Conservation (phyloP, 2,888 invertebrate genomes). For the Campopleginae sp. region DNA sequence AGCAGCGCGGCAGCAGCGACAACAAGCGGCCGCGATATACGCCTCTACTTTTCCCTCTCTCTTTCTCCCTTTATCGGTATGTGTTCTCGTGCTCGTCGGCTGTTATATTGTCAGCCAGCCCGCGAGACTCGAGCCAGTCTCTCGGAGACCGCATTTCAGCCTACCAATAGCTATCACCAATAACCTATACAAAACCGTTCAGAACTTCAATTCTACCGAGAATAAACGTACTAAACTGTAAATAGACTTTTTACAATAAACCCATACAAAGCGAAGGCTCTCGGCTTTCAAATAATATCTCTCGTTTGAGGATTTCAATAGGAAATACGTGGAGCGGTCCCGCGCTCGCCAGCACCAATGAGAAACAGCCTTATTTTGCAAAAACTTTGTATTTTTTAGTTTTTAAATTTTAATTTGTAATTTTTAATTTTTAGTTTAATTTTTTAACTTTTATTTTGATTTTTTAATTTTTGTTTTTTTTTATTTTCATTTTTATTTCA, state of each 20-base stretch:
- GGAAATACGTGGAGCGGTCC: neutral
- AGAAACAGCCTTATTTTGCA: no score
- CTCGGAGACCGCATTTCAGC: slow-evolving; percentile 30
- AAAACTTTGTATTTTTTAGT: no score
- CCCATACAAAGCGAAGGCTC: neutral
- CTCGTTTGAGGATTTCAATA: neutral
- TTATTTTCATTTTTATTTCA: neutral
- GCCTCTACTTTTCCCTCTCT: slow-evolving; percentile 65
- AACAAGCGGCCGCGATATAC: slow-evolving; percentile 60
- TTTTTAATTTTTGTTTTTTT: neutral
- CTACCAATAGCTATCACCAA: slow-evolving; percentile 34
- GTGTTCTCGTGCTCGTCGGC: slow-evolving; percentile 23
- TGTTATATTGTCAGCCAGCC: slow-evolving; percentile 18
- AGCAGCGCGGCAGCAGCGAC: slow-evolving; percentile 47
- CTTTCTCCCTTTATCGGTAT: slow-evolving; percentile 29
- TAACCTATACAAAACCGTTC: slow-evolving; percentile 30
- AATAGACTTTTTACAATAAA: neutral
- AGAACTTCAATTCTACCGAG: slow-evolving; percentile 14
- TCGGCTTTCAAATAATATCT: neutral
- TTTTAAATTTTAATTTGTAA: no score
- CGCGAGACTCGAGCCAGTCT: neutral
- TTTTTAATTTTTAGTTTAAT: neutral
- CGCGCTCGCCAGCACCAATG: no score
- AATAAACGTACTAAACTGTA: neutral
- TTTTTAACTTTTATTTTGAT: neutral